phyloP scores from a whole-genome alignment of 2,797 vertebrate genomes.

The Protonibea diacanthus region DNA sequence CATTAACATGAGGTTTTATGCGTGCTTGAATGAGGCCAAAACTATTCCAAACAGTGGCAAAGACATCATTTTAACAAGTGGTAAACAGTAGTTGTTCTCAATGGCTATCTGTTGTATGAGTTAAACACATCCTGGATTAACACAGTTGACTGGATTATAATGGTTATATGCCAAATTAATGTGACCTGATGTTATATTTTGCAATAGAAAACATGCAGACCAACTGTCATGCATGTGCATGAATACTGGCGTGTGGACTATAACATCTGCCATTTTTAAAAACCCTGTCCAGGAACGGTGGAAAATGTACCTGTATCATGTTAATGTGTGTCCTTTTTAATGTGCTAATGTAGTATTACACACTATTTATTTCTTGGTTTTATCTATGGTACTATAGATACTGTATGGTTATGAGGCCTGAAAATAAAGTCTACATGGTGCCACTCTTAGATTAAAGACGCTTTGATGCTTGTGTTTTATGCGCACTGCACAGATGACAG shows the following conservation, averaged over 20 bases:
- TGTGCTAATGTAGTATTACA: constrained; percentile 83
- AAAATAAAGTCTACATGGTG: constrained; percentile 86
- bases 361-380: constrained; percentile 88
- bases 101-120: constrained; percentile 42
- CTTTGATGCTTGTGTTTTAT: constrained; percentile 13
- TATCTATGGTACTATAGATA: constrained; percentile 82
- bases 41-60: constrained; percentile 66
- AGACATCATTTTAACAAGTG: constrained; percentile 52
- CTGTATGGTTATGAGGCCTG: constrained; percentile 77
- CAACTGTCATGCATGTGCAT: constrained; percentile 73
- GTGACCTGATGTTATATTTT: constrained; percentile 49
- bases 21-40: constrained; percentile 72
- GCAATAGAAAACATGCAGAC: constrained; percentile 32
- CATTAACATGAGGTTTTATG: constrained; percentile 49
- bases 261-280: constrained; percentile 65
- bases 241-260: constrained; percentile 38
- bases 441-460: constrained; percentile 70
- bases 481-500: background rate
- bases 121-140: constrained; percentile 26
- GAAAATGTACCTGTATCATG: constrained; percentile 63
- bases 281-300: constrained; percentile 57
- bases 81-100: constrained; percentile 35
- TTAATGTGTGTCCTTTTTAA: constrained; percentile 79
- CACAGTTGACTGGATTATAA: constrained; percentile 36
- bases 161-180: constrained; percentile 70